These are phyloP conservation scores for Ispidina picta DNA, from an alignment of 2,797 vertebrate species.

Conservation along the genomic window DNA sequence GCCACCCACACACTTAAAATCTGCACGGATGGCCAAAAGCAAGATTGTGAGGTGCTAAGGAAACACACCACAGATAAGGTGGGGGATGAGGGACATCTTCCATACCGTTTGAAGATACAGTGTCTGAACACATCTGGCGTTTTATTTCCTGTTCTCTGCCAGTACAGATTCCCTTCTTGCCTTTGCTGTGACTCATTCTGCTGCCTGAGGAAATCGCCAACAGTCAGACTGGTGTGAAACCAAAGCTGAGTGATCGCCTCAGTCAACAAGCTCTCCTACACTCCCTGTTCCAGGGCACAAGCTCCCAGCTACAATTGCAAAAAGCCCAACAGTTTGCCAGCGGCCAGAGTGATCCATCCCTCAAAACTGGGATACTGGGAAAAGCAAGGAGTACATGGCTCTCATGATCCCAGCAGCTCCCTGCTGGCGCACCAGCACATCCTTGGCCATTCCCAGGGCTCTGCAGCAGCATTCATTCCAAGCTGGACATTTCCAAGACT, in stretches of 20 bases:
- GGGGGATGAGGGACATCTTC: too few relatives aligned
- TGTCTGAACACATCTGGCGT: neutral
- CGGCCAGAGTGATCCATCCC: neutral
- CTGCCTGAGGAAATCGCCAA: neutral
- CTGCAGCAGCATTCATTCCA: rapidly evolving
- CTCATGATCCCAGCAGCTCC: neutral
- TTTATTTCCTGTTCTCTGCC: neutral
- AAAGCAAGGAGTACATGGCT: neutral
- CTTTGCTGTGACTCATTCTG: neutral
- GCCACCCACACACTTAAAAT: neutral
- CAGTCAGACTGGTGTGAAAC: neutral
- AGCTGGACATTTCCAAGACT: rapidly evolving
- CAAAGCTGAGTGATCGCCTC: neutral
- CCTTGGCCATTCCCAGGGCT: rapidly evolving
- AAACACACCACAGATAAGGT: too few relatives aligned
- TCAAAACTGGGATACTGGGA: neutral
- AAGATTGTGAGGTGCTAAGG: neutral
- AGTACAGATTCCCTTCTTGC: neutral
- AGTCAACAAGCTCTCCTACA: neutral
- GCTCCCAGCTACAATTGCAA: neutral
- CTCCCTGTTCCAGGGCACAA: neutral
- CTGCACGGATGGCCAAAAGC: neutral
- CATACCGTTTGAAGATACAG: neutral
- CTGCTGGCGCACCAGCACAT: neutral
- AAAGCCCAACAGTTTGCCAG: neutral